Evolutionary conservation across 2,797 vertebrate species (phyloP), one percentile per base, ranked within the genome.

Genomic region (Pogoniulus pusillus): DNA sequence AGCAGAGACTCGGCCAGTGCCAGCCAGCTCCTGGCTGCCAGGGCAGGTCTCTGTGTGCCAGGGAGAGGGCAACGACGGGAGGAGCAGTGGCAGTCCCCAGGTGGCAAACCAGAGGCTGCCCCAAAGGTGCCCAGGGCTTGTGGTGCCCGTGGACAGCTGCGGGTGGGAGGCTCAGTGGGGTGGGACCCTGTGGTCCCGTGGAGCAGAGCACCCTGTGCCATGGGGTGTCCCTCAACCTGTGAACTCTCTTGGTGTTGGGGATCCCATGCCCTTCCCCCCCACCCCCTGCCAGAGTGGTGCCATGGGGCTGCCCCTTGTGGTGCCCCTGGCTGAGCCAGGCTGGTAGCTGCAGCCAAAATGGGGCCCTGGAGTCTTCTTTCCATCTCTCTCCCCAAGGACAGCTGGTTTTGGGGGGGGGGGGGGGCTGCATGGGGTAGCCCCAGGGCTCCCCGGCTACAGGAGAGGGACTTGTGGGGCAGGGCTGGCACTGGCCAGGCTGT

Each of bases 191-290:
- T 0, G 4, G 16, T 22, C 30, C 64, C 4, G 1, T 16, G 29
- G 78, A n/a, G 51, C 70, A 43, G 64, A 83, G 83, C 66, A 49
- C 62, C 82, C 70, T 6, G 43, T 54, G 87, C 85, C 72, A 0
- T 3, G 10, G 29, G 66, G 77, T 16, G 54, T 34, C 53, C 73
- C 45, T 89, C 74, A 34, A 3, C n/a, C 24, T 43, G 5, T 2
- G 14, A 45, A 14, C 57, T 34, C 53, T 47, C 9, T 24, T 13
- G 45, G 45, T 3, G 2, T 2, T 3, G 32, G 80, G 82, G 69
- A 34, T 87, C 35, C 12, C 2, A 0, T 2, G 51, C 58, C 0
- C n/a, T n/a, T n/a, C n/a, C n/a, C n/a, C n/a, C 0, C 68, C 53
- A 49, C 0, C 0, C 0, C 63, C 60, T 20, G 29, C 78, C 58